Evolutionary conservation across 37 sponge, comb jelly and placozoan genomes (phyloP).

Genomic region (Oopsacas minuta): DNA sequence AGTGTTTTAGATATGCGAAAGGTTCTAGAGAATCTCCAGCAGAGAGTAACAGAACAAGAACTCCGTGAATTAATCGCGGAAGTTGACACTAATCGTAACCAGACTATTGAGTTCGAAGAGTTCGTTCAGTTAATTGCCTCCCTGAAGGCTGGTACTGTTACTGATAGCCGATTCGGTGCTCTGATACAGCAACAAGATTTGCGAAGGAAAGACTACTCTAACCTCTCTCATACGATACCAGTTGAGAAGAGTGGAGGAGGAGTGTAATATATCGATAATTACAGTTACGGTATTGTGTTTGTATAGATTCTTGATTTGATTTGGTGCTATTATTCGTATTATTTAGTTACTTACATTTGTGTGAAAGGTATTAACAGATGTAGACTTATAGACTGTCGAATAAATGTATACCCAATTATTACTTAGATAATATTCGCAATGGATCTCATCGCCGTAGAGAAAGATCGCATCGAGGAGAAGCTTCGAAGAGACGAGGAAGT

Average conservation of each 20-base stretch:
- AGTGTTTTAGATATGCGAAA: conserved; percentile 57
- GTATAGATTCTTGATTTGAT: background rate
- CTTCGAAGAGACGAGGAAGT: background rate
- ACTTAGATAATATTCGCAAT: too few relatives aligned
- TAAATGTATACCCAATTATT: too few relatives aligned
- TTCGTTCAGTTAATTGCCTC: conserved; percentile 63
- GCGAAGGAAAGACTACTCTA: conserved; percentile 21
- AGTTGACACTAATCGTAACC: conserved; percentile 90
- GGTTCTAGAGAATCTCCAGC: conserved; percentile 30
- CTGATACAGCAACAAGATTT: conserved; percentile 36
- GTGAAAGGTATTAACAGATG: background rate
- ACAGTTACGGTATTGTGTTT: background rate
- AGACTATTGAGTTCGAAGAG: conserved; percentile 91
- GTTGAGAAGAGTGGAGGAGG: conserved; percentile 80
- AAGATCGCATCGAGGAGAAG: background rate
- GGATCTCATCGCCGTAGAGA: background rate
- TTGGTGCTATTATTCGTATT: background rate
- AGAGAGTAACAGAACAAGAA: conserved; percentile 47
- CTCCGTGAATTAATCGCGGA: conserved; percentile 83
- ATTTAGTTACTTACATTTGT: background rate
- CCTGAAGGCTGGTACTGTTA: conserved; percentile 43
- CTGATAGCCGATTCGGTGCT: conserved; percentile 61
- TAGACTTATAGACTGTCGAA: too few relatives aligned
- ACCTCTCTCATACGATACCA: conserved; percentile 12
- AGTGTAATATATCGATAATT: conserved; percentile 42